Evolutionary conservation across 2,797 vertebrate species (phyloP).

Genomic region (Acrocephalus scirpaceus): DNA sequence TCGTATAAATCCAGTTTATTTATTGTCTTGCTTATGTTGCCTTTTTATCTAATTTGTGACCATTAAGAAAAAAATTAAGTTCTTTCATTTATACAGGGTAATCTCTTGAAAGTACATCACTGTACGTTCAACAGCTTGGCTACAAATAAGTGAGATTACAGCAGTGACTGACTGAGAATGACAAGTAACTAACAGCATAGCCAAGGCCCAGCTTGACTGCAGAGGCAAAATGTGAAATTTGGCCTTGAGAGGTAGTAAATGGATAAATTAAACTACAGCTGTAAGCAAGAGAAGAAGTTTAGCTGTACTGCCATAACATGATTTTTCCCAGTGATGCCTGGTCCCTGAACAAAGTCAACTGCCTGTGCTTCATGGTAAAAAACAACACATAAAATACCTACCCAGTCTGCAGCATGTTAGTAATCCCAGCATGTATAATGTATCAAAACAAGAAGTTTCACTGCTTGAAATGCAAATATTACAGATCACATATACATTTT

Average conservation of each 20-base stretch:
- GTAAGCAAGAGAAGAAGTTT: not conserved
- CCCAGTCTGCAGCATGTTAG: not conserved
- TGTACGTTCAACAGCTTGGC: not conserved
- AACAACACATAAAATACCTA: not conserved
- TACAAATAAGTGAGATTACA: not conserved
- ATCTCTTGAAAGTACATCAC: not conserved
- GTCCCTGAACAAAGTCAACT: not conserved
- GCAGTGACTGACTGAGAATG: not conserved
- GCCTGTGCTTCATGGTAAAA: not conserved
- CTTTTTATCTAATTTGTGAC: not conserved
- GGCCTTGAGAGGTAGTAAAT: not conserved
- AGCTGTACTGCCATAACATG: not conserved
- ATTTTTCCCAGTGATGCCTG: not conserved
- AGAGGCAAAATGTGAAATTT: not conserved
- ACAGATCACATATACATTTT: not conserved
- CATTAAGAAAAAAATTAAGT: not conserved
- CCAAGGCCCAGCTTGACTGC: not conserved
- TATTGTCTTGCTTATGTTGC: not conserved
- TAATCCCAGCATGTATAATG: not conserved
- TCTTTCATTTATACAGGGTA: not conserved
- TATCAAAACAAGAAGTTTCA: slow-evolving; percentile 10
- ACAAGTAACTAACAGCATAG: not conserved
- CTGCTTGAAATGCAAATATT: slow-evolving; percentile 40
- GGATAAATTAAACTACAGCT: not conserved
- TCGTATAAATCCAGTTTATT: not conserved